Evolutionary conservation across 30 jellyfish, hydroid and myxozoan species (phyloP), one percentile per base, ranked within the genome.

Genomic region (Catostylus mosaicus): DNA sequence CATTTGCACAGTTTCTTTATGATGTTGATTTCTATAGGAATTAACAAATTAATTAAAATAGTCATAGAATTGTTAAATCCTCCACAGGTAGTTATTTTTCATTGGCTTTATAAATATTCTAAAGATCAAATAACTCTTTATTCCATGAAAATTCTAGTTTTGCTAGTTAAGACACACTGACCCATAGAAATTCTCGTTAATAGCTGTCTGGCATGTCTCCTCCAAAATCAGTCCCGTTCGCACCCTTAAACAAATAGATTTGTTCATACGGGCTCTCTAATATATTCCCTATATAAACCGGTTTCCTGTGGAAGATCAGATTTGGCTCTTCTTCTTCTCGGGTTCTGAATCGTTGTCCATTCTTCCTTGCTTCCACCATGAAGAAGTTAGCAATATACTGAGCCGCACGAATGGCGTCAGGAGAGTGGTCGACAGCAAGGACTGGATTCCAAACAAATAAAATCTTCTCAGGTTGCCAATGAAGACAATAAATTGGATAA

Each of bases 381-480:
- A 91, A 85, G 65, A 83, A 84, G 59, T 91, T 91, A 1, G 95
- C 93, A 23, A 91, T 59, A 63, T 91, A 91, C 81, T 91, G 98
- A 18, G 95, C 87, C 18, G 80, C 93, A 0, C 84, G 86, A 26
- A 85, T 75, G 9, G 98, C 85, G 34, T 75, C 83, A 4, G 89
- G 85, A 36, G 96, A 77, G 62, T 91, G 98, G 47, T 91, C 96
- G 23, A 91, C 22, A 10, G 96, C 84, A 11, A 90, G 74, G 36
- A 67, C 80, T 0, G 98, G 96, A 66, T 85, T 91, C 86, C 86
- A 79, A 35, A 91, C 96, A 30, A 51, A 91, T 35, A 74, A 48
- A 38, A 67, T 68, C 67, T 91, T 91, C 79, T 91, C 98, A 0
- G 98, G 98, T 14, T 91, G 98, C 98, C 98, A 91, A 50, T 91